phyloP scores from a whole-genome alignment of 1,140 invertebrate genomes.

The Drosophila sucinea region DNA sequence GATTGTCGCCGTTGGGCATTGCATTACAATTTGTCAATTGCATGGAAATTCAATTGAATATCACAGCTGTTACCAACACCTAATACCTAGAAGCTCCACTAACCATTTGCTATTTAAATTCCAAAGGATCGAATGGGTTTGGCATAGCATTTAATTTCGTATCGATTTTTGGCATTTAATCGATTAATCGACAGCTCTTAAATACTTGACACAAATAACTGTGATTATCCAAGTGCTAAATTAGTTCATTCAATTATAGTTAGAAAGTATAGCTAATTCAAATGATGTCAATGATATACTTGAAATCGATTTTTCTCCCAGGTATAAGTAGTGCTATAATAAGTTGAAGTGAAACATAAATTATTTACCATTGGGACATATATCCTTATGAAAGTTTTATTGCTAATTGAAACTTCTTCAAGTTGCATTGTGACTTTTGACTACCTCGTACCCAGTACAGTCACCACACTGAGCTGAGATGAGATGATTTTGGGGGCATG shows the following conservation, averaged over 20 bases:
- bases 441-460: conserved; percentile 27
- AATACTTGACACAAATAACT: too few relatives aligned
- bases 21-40: conserved; percentile 12
- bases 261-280: not conserved
- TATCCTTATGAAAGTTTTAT: conserved; percentile 51
- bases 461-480: conserved; percentile 7
- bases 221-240: not conserved
- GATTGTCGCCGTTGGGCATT: not conserved
- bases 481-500: conserved; percentile 17
- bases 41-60: conserved; percentile 34
- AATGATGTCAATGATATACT: not conserved
- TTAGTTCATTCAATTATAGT: too few relatives aligned
- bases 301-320: not conserved
- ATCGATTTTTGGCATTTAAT: too few relatives aligned
- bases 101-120: too few relatives aligned
- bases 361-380: conserved; percentile 17
- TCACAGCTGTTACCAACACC: not conserved
- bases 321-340: conserved; percentile 1
- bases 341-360: conserved; percentile 14
- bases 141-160: too few relatives aligned
- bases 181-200: too few relatives aligned
- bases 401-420: conserved; percentile 69
- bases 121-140: too few relatives aligned
- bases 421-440: conserved; percentile 50
- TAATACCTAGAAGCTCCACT: too few relatives aligned